Evolutionary conservation across 1,140 invertebrate genomes (phyloP), one percentile per base, ranked within the genome.

Genomic region (Leptinotarsa texana): DNA sequence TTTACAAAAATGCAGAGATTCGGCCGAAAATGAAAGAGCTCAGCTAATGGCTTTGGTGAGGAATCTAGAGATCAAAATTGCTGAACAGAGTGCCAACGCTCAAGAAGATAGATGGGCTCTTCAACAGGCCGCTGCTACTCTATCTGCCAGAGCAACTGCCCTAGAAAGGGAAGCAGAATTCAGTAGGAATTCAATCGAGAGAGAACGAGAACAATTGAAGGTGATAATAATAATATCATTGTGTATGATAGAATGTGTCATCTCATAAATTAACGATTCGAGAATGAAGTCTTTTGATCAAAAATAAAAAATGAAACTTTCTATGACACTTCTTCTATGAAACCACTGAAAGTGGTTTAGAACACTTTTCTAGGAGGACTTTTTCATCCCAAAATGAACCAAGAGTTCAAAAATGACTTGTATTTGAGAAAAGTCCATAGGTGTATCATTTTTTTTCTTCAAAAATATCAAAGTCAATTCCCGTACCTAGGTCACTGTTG

Each of bases 11-110:
- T 82, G 83, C 21, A 83, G 86, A 61, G 85, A 86, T 48, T 74
- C 80, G n/a, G 83, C 85, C 3, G 87, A 88, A 22, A 78, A 79
- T 13, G 87, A 88, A 77, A 81, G 87, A 77, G 79, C 85, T 4
- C 84, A 87, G n/a, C 81, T 88, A 0, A 83, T 88, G 79, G 82
- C 83, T 4, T 73, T 88, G 17, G 84, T 88, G 0, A 79, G 84
- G 71, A 87, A 82, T 4, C 75, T 88, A 27, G 87, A 88, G 75
- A 75, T 82, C 11, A 87, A 88, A 79, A 75, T 85, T 48, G 80
- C 79, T 80, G 79, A 84, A 79, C 69, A 85, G 82, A 72, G 73
- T 83, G 27, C 86, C 79, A 71, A 85, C 81, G 75, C 84, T 78
- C 77, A 80, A 24, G 84, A 85, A 72, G 83, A 85, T 75, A 63